Evolutionary conservation across 2,888 invertebrate species (phyloP).

Genomic region (Sphinx pinastri): DNA sequence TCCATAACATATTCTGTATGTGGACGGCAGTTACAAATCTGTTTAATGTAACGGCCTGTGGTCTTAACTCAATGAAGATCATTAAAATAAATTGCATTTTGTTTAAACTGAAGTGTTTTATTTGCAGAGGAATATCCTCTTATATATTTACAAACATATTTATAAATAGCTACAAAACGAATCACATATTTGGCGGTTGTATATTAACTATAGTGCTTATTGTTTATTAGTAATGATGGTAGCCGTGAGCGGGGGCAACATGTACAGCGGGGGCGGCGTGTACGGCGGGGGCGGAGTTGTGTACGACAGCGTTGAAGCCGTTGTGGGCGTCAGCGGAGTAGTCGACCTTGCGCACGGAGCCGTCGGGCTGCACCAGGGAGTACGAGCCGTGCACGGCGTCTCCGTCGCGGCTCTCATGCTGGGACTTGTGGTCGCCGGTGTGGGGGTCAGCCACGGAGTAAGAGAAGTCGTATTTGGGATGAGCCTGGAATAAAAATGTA

Average conservation of each 20-base stretch:
- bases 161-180: neutral
- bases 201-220: neutral
- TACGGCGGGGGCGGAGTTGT: conserved; percentile 65
- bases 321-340: conserved; percentile 25
- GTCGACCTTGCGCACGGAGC: conserved; percentile 25
- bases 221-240: conserved; percentile 51
- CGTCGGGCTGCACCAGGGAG: conserved; percentile 48
- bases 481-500: conserved; percentile 51
- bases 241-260: conserved; percentile 48
- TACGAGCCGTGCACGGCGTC: conserved; percentile 82
- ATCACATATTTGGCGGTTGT: neutral
- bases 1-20: no score
- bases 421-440: conserved; percentile 69
- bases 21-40: no score
- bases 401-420: conserved; percentile 77
- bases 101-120: no score
- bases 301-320: conserved; percentile 72
- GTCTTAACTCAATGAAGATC: no score
- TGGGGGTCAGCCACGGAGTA: conserved; percentile 75
- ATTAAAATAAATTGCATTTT: no score
- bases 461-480: conserved; percentile 78
- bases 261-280: conserved; percentile 50
- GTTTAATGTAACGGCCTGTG: no score
- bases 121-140: no score
- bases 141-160: no score